These are phyloP conservation scores for Patella pellucida DNA, from an alignment of 2,888 invertebrate genomes.

Conservation along the genomic window DNA sequence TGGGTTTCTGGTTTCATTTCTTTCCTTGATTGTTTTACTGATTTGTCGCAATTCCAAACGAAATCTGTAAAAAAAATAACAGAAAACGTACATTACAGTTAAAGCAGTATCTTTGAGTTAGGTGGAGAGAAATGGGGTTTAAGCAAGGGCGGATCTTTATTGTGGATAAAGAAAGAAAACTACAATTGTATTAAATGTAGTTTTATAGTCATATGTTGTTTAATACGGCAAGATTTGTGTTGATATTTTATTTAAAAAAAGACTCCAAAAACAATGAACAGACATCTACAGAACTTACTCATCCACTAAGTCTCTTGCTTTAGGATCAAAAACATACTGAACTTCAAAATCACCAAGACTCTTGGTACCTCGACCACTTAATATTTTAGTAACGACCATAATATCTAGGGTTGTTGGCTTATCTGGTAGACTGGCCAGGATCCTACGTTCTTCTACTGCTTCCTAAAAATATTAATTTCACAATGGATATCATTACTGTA, in stretches of 20 bases:
- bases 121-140: too few relatives aligned
- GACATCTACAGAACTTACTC: conserved; percentile 46
- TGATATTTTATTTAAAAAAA: too few relatives aligned
- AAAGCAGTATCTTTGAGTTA: not conserved
- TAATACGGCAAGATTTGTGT: too few relatives aligned
- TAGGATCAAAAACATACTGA: conserved; percentile 71
- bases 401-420: conserved; percentile 69
- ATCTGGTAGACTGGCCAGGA: conserved; percentile 66
- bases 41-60: conserved; percentile 65
- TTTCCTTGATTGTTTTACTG: conserved; percentile 64
- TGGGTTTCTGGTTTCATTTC: conserved; percentile 62
- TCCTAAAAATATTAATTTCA: conserved; percentile 40
- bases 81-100: conserved; percentile 19
- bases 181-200: too few relatives aligned
- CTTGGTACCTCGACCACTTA: conserved; percentile 70
- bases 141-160: too few relatives aligned
- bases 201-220: too few relatives aligned
- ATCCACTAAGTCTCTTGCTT: conserved; percentile 56
- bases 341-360: conserved; percentile 72
- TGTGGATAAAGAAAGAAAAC: too few relatives aligned
- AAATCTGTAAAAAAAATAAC: conserved; percentile 59
- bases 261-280: too few relatives aligned
- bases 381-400: conserved; percentile 72
- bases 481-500: too few relatives aligned
- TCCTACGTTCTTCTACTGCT: conserved; percentile 62